These are phyloP conservation scores for Botrylloides violaceus DNA, from an alignment of 23 tunicate species.

Conservation along the genomic window DNA sequence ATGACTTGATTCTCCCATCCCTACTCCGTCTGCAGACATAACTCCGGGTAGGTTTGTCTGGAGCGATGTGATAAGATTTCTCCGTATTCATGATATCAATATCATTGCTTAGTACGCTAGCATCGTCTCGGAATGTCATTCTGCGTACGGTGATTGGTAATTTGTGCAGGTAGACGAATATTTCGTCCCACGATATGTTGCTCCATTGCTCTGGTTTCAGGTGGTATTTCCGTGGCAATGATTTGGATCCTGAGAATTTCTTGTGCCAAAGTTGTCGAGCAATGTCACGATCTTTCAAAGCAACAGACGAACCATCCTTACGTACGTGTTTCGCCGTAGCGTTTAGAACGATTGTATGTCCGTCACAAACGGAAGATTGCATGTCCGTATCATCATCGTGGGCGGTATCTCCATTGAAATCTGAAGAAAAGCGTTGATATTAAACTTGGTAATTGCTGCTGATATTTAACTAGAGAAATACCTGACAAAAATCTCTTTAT, in stretches of 20 bases:
- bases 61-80: not conserved
- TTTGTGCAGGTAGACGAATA: slow-evolving; percentile 10
- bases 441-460: no score
- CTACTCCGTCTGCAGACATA: not conserved
- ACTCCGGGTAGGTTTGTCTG: not conserved
- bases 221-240: not conserved
- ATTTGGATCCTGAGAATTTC: not conserved
- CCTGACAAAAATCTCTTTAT: slow-evolving; percentile 10
- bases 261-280: slow-evolving; percentile 8
- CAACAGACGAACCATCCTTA: slow-evolving; percentile 7
- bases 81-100: not conserved
- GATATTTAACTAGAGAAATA: no score
- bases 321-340: slow-evolving; percentile 7
- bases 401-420: not conserved
- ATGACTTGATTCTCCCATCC: not conserved
- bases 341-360: not conserved
- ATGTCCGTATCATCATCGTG: not conserved
- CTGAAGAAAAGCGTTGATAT: not conserved
- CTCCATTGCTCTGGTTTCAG: not conserved
- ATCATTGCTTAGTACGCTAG: not conserved
- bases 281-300: not conserved
- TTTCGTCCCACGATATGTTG: slow-evolving; percentile 7
- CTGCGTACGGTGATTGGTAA: not conserved
- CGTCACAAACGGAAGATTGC: not conserved
- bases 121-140: not conserved